phyloP scores from a whole-genome alignment of 2,888 invertebrate genomes.

The Drosophila fungiperda region DNA sequence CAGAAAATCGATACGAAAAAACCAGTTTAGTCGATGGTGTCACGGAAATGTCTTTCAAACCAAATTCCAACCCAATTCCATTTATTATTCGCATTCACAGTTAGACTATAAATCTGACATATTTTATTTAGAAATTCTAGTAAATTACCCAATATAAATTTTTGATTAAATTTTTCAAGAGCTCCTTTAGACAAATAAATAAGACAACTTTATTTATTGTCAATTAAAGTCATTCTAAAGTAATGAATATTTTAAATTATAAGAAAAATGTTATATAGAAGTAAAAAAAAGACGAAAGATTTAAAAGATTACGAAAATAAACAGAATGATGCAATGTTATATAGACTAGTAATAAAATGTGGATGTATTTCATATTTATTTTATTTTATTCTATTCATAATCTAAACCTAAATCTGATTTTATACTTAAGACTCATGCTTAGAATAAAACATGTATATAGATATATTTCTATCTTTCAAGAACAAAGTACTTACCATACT shows the following conservation, averaged over 20 bases:
- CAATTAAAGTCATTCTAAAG: background rate
- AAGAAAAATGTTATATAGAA: background rate
- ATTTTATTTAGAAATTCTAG: background rate
- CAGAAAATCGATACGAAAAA: constrained; percentile 10
- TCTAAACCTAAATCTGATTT: background rate
- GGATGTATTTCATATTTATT: too few species aligned
- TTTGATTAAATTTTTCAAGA: background rate
- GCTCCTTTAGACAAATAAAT: too few species aligned
- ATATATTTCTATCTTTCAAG: too few species aligned
- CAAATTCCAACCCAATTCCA: background rate
- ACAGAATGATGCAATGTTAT: background rate
- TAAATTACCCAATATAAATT: background rate
- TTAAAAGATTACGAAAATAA: too few species aligned
- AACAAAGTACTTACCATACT: too few species aligned
- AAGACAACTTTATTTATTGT: background rate
- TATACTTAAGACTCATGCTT: background rate
- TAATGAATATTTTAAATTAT: background rate
- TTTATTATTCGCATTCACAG: background rate
- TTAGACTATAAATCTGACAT: background rate
- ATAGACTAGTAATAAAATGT: background rate
- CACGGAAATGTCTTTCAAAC: constrained; percentile 4
- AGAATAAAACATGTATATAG: background rate
- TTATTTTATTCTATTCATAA: background rate
- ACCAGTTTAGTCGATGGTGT: constrained; percentile 14
- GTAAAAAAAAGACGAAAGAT: background rate